Conservation (phyloP, 2,888 invertebrate genomes). For the Agonopterix heracliana region DNA sequence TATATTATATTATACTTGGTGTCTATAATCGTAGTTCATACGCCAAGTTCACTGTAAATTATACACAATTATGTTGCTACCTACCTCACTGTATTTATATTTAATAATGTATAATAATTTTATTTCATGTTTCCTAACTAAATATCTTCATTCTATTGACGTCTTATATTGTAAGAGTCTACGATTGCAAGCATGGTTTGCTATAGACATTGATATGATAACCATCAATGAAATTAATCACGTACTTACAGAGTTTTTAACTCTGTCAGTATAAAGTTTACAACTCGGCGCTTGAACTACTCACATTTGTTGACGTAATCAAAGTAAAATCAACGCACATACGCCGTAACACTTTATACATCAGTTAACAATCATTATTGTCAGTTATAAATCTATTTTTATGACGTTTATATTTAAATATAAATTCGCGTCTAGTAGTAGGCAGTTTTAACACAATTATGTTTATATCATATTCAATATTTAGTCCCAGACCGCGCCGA, state of each 20-base stretch:
- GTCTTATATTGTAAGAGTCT: too few species aligned
- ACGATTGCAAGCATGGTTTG: too few species aligned
- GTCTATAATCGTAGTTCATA: conserved; percentile 55
- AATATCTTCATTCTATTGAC: too few species aligned
- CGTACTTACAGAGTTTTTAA: too few species aligned
- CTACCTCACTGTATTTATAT: too few species aligned
- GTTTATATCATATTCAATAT: conserved; percentile 46
- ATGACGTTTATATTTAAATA: conserved; percentile 71
- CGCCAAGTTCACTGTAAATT: conserved; percentile 40
- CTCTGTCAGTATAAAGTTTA: not conserved
- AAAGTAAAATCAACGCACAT: conserved; percentile 60
- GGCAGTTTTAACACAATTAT: conserved; percentile 73
- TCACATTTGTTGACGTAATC: conserved; percentile 47
- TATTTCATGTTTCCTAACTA: too few species aligned
- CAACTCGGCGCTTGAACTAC: conserved; percentile 56
- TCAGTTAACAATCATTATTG: conserved; percentile 77
- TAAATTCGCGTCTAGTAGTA: conserved; percentile 74
- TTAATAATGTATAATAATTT: too few species aligned
- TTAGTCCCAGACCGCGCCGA: conserved; percentile 40
- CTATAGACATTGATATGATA: too few species aligned
- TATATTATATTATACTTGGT: conserved; percentile 52
- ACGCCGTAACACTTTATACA: conserved; percentile 72
- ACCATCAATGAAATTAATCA: too few species aligned
- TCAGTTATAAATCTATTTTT: conserved; percentile 75
- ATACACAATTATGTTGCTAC: not conserved